Base-by-base conservation (phyloP, 2,888 invertebrate species). In the Odontocolon sp. region DNA sequence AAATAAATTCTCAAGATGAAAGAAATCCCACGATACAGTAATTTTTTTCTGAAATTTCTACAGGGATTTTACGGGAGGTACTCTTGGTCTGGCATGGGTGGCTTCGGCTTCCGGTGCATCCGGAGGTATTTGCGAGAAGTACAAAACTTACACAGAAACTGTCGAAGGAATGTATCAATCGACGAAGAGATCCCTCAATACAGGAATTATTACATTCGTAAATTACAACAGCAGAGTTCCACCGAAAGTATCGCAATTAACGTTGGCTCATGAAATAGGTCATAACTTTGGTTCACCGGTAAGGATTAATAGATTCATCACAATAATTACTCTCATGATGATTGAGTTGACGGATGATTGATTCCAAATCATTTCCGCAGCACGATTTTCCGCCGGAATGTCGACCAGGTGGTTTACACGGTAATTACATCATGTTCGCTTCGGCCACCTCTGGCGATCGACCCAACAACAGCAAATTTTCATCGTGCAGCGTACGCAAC, bases 361-460 rank as follows among this genome's bases (percentile, higher is more conserved):
- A n/a, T n/a, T n/a, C n/a, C n/a, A n/a, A 6, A 40, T 81, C 68
- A 84, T 84, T 79, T 78, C 85, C 91, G 1, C 91, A 98, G 98
- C 98, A 99, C 91, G 98, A 99, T 91, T 97, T 96, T 91, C 97
- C 97, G 0, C 94, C 94, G 16, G 96, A 97, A 85, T 97, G 97
- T 90, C 93, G 97, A 77, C 97, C 98, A 0, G 98, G 98, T 72
- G 97, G 98, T 5, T 93, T 95, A 33, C 94, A 94, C 80, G 99
- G 99, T 69, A 99, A 99, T 93, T 99, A 94, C 91, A 99, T 99
- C 86, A 99, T 99, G 99, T 99, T 99, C 91, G 98, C 99, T 11
- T 98, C 98, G 57, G 99, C 99, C 5, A 99, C 99, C 0, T 98
- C 98, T 78, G 99, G 99, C 59, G 99, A 99, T 92, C 94, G 98